Percentiles rank a stretch among this genome's conserved stretches.
These are phyloP conservation scores for Hydrozoanthus tunicans DNA, from an alignment of 64 coral and sea anemone genomes.

Conservation along the genomic window DNA sequence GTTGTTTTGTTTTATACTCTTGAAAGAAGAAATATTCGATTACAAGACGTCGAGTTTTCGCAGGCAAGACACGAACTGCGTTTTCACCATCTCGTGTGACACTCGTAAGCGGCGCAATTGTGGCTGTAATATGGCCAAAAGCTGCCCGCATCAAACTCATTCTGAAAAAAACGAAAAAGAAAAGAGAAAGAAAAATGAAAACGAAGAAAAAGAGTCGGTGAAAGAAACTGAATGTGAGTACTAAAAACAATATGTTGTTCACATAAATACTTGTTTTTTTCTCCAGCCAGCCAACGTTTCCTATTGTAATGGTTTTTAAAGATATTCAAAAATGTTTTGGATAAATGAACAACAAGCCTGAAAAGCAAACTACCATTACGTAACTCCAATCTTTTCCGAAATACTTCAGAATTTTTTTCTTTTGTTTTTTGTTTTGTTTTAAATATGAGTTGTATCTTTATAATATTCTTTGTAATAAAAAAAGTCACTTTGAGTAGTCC, in stretches of 20 bases:
- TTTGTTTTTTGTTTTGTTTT: no score
- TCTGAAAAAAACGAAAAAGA: constrained; percentile 47
- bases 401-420: no score
- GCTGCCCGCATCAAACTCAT: constrained; percentile 43
- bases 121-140: constrained; percentile 49
- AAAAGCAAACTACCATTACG: no score
- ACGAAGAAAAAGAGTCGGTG: constrained; percentile 28
- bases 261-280: background rate
- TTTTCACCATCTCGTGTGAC: constrained; percentile 45
- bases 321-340: no score
- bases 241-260: background rate
- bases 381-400: no score
- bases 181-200: constrained; percentile 53
- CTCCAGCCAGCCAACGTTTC: background rate
- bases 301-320: no score
- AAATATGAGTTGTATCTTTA: no score
- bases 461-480: no score
- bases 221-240: constrained; percentile 47
- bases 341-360: no score
- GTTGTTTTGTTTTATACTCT: background rate
- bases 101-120: constrained; percentile 47
- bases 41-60: constrained; percentile 47
- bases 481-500: no score
- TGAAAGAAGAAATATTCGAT: constrained; percentile 1
- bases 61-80: background rate